Conservation (phyloP, 2,113 vertebrate genomes). For the Apodemus sylvaticus region DNA sequence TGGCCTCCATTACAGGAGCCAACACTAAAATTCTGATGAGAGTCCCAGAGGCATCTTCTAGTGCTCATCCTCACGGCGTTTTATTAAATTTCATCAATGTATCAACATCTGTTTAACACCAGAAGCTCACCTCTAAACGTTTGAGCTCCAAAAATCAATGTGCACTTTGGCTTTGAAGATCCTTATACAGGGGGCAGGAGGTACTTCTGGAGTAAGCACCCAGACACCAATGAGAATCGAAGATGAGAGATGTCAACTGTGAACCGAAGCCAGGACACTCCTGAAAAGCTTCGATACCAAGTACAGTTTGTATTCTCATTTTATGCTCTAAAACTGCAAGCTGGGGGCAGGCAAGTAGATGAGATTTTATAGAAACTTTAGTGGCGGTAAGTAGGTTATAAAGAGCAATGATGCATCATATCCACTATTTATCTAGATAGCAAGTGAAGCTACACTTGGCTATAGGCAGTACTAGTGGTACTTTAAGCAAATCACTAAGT, state of each 20-base stretch:
- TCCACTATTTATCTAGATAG: background rate
- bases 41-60: conserved; percentile 67
- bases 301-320: background rate
- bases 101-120: conserved; percentile 50
- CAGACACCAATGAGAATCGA: background rate
- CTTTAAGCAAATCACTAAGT: background rate
- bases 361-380: background rate
- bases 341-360: background rate
- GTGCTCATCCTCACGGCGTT: conserved; percentile 31
- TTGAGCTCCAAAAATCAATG: conserved; percentile 52
- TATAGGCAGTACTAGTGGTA: too few species aligned
- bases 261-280: background rate
- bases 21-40: conserved; percentile 72
- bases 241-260: accelerated
- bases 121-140: background rate
- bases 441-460: background rate
- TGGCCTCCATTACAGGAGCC: conserved; percentile 77
- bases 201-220: conserved; percentile 6
- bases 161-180: conserved; percentile 37
- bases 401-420: background rate
- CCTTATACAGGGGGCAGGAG: background rate
- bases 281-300: background rate
- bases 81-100: conserved; percentile 67
- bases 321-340: background rate
- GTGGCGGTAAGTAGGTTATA: too few species aligned